Percentiles rank a stretch among this genome's conserved stretches.
Conservation (phyloP, 1,140 invertebrate genomes). For the Penaeus japonicus region DNA sequence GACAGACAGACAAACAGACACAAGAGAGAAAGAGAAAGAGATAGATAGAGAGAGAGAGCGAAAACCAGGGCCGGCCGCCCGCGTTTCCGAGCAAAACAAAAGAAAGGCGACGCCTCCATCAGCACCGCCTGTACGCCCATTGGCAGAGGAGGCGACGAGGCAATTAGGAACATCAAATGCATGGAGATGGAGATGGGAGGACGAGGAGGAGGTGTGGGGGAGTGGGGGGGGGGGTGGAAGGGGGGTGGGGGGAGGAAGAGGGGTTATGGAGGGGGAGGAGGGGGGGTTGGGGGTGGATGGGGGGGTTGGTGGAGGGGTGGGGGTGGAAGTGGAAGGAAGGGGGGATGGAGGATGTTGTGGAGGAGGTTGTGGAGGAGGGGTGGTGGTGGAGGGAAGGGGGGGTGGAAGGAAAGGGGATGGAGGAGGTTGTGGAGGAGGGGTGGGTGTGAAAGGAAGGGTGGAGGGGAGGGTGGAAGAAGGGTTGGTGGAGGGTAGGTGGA, state of each 20-base stretch:
- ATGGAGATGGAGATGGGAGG: too few relatives aligned
- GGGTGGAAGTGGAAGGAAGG: neutral
- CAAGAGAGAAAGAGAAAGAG: neutral
- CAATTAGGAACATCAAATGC: too few relatives aligned
- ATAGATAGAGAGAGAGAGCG: neutral
- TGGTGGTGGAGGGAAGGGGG: neutral
- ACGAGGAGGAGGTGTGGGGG: too few relatives aligned
- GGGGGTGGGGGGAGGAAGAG: too few relatives aligned
- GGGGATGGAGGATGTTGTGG: neutral
- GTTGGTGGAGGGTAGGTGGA: slow-evolving; percentile 13
- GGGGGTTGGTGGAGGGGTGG: neutral
- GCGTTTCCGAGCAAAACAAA: too few relatives aligned
- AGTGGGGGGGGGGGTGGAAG: too few relatives aligned
- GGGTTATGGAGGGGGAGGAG: neutral
- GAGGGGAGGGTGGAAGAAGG: neutral
- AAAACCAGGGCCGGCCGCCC: neutral
- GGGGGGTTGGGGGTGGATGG: neutral
- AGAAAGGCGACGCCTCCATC: too few relatives aligned
- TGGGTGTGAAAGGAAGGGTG: neutral
- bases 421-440: neutral
- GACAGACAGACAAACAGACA: neutral
- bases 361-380: neutral
- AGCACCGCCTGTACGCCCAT: too few relatives aligned
- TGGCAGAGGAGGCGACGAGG: too few relatives aligned
- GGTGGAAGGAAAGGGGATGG: neutral